Percentiles rank a stretch among this genome's conserved stretches.
Conservation (phyloP, 2,888 invertebrate species). For the Drosophila anomalipes region DNA sequence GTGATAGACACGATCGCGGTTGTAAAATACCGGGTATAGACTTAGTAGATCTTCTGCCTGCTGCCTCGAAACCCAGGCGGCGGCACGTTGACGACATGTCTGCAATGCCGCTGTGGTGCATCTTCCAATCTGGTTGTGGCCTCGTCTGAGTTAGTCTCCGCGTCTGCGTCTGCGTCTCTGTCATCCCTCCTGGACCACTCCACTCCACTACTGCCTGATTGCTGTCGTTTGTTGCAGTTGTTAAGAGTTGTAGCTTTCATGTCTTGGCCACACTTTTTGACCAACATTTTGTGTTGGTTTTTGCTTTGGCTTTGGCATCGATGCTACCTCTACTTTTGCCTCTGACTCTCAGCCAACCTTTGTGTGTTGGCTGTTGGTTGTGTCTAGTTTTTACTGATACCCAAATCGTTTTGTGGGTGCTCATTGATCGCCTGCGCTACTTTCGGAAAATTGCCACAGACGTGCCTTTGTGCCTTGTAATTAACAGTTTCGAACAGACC, state of each 20-base stretch:
- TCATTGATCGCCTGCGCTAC: slow-evolving; percentile 78
- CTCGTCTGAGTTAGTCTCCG: slow-evolving; percentile 15
- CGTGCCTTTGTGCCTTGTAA: slow-evolving; percentile 77
- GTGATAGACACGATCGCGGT: slow-evolving; percentile 82
- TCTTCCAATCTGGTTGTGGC: slow-evolving; percentile 59
- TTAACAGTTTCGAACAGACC: slow-evolving; percentile 72
- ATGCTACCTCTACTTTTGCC: slow-evolving; percentile 4
- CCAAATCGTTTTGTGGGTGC: slow-evolving; percentile 72
- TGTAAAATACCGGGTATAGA: slow-evolving; percentile 79
- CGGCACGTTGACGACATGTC: slow-evolving; percentile 80
- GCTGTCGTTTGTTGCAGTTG: slow-evolving; percentile 81
- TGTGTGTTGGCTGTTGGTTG: slow-evolving; percentile 38
- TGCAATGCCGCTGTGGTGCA: slow-evolving; percentile 61
- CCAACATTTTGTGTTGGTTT: slow-evolving; percentile 72
- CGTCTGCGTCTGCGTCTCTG: neutral
- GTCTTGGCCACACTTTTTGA: slow-evolving; percentile 82
- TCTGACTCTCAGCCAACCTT: slow-evolving; percentile 32
- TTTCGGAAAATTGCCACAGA: slow-evolving; percentile 77
- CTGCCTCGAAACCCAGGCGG: slow-evolving; percentile 40
- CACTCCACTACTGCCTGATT: slow-evolving; percentile 56
- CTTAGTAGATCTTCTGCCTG: slow-evolving; percentile 72
- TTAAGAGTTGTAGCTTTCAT: slow-evolving; percentile 82
- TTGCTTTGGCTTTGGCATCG: slow-evolving; percentile 10
- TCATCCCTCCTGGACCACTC: neutral
- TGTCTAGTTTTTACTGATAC: slow-evolving; percentile 29